Conservation (phyloP, 2,888 invertebrate species). For the Odontomyia ornata region DNA sequence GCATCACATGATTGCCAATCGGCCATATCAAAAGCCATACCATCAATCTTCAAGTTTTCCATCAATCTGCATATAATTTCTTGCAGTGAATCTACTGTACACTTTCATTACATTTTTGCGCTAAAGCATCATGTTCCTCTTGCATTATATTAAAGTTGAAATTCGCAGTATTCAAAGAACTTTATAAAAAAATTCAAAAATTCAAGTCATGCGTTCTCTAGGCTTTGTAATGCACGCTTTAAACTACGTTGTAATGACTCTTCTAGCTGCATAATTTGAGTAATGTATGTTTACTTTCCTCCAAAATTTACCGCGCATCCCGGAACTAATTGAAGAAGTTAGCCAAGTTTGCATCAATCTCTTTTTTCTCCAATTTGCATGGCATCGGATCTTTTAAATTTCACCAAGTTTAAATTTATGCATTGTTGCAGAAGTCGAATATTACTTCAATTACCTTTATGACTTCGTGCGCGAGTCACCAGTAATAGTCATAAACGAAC, state of each 20-base stretch:
- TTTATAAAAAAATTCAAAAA: conserved; percentile 58
- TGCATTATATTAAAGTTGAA: conserved; percentile 76
- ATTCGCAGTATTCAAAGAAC: conserved; percentile 63
- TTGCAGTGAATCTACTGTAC: conserved; percentile 86
- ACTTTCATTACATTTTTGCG: conserved; percentile 87
- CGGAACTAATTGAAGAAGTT: conserved; percentile 86
- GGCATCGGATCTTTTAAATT: conserved; percentile 87
- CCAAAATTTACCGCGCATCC: conserved; percentile 95
- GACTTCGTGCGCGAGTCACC: no score
- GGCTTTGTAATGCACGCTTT: conserved; percentile 93
- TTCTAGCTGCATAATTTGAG: conserved; percentile 91
- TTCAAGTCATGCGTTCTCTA: conserved; percentile 71
- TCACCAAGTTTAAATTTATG: conserved; percentile 80
- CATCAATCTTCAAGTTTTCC: conserved; percentile 74
- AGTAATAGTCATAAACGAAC: no score
- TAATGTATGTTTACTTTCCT: conserved; percentile 91
- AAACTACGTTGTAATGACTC: conserved; percentile 90
- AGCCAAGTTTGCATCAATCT: conserved; percentile 83
- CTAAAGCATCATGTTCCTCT: conserved; percentile 83
- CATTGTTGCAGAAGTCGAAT: conserved; percentile 88
- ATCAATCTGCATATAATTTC: conserved; percentile 79
- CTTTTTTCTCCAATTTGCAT: conserved; percentile 83
- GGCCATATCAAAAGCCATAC: conserved; percentile 75
- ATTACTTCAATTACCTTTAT: conserved; percentile 77
- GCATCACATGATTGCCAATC: conserved; percentile 77